phyloP scores from a whole-genome alignment of 2,888 invertebrate species.

The Tenodera sinensis region DNA sequence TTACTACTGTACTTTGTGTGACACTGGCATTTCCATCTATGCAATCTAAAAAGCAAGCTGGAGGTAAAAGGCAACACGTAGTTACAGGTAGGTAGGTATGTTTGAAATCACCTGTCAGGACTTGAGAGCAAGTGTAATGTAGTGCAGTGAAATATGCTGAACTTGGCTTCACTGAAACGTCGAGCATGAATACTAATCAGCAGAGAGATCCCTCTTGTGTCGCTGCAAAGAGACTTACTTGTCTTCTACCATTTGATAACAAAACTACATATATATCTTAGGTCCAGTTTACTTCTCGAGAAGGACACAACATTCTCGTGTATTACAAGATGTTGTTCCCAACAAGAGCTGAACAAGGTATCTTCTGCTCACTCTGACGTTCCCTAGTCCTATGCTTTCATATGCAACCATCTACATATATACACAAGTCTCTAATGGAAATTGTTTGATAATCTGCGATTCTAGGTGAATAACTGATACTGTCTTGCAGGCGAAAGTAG shows the following conservation, averaged over 20 bases:
- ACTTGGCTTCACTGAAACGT: not conserved
- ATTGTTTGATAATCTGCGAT: no score
- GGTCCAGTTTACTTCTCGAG: not conserved
- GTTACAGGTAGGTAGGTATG: not conserved
- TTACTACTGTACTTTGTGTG: no score
- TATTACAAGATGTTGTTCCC: not conserved
- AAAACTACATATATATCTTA: not conserved
- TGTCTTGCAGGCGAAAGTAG: no score
- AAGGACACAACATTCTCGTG: not conserved
- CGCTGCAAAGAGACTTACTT: not conserved
- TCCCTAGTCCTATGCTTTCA: no score
- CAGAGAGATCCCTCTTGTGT: not conserved
- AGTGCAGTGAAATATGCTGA: not conserved
- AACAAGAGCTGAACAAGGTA: not conserved
- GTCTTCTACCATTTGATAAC: not conserved
- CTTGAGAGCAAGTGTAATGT: not conserved
- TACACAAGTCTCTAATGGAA: no score
- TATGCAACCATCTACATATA: no score
- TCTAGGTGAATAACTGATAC: no score
- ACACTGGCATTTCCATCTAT: not conserved
- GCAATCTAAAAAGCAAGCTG: not conserved
- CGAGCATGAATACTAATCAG: not conserved
- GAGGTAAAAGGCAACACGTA: not conserved
- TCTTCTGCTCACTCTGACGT: not conserved
- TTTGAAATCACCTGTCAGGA: not conserved